phyloP scores from a whole-genome alignment of 2,888 invertebrate species.

The Drosophila cognata region DNA sequence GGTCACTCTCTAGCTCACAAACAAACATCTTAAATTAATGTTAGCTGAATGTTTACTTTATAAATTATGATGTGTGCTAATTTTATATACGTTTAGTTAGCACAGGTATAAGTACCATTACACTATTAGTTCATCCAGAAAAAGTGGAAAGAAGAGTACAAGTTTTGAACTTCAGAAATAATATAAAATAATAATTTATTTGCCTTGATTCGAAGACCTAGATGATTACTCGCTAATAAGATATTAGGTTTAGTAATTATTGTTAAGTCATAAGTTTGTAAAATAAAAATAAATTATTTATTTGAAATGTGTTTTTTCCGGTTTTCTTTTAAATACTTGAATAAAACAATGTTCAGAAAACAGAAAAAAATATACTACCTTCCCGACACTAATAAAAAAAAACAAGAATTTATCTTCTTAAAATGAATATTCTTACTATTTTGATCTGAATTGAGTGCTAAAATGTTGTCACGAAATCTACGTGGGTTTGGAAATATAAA shows the following conservation, averaged over 20 bases:
- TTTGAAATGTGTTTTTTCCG: neutral
- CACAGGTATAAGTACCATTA: neutral
- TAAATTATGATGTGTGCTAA: neutral
- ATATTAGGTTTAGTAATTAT: neutral
- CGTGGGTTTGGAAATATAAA: neutral
- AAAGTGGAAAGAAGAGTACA: neutral
- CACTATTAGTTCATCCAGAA: neutral
- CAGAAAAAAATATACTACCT: too few relatives aligned
- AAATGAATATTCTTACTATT: neutral
- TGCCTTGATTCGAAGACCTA: neutral
- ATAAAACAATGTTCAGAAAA: neutral
- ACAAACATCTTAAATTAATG: neutral
- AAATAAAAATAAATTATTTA: neutral
- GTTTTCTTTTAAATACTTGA: neutral
- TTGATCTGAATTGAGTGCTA: too few relatives aligned
- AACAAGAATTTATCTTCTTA: neutral
- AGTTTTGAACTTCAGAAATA: neutral
- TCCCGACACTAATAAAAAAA: neutral
- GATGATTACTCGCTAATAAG: too few relatives aligned
- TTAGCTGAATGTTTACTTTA: neutral
- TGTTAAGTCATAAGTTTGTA: neutral
- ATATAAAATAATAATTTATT: neutral
- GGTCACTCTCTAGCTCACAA: neutral
- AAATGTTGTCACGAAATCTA: neutral
- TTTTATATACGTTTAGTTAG: neutral